Conservation (phyloP, 2,113 vertebrate genomes). For the Oreochromis niloticus region DNA sequence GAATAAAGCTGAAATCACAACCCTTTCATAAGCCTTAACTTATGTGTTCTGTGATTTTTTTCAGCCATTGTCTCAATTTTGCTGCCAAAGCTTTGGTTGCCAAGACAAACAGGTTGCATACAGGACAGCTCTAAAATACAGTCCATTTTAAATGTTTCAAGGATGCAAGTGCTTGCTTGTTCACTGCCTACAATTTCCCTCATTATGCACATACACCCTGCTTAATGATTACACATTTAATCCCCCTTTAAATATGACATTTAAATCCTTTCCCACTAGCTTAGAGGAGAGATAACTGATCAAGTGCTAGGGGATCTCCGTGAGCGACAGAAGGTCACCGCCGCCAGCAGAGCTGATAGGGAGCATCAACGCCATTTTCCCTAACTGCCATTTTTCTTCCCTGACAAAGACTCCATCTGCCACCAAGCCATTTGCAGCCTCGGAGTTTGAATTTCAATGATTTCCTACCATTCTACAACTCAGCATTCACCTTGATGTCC, state of each 20-base stretch:
- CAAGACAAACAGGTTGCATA: neutral
- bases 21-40: neutral
- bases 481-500: slow-evolving; percentile 89
- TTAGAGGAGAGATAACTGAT: slow-evolving; percentile 75
- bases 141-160: neutral
- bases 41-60: neutral
- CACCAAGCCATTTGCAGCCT: slow-evolving; percentile 88
- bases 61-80: neutral
- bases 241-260: slow-evolving; percentile 48
- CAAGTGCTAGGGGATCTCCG: slow-evolving; percentile 67
- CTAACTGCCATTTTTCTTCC: slow-evolving; percentile 92
- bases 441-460: slow-evolving; percentile 96
- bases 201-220: neutral
- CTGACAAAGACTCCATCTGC: slow-evolving; percentile 98
- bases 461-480: slow-evolving; percentile 82
- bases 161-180: neutral
- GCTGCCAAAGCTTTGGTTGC: neutral
- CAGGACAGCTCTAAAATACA: neutral
- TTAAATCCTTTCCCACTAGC: slow-evolving; percentile 67
- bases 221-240: neutral
- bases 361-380: slow-evolving; percentile 7
- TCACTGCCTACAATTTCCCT: neutral
- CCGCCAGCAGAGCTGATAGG: slow-evolving; percentile 71
- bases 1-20: neutral
- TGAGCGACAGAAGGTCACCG: slow-evolving; percentile 82